Evolutionary conservation across 1,140 invertebrate species (phyloP).

Genomic region (Zaprionus kolodkinae): DNA sequence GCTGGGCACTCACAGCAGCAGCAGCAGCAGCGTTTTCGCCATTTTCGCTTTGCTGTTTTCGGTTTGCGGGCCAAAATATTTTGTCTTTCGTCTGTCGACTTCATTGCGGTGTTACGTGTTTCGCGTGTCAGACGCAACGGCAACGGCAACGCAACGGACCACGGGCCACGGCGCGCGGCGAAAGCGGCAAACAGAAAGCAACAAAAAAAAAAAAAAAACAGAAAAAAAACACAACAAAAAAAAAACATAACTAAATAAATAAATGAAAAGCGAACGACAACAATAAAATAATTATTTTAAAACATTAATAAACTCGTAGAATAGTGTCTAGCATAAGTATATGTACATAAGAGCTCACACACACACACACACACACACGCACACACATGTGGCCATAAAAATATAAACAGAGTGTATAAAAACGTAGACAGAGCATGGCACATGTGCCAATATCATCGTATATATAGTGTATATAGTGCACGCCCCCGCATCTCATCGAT

Average conservation of each 20-base stretch:
- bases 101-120: conserved; percentile 85
- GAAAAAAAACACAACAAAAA: conserved; percentile 46
- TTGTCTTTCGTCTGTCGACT: conserved; percentile 60
- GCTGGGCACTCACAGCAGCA: conserved; percentile 20
- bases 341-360: not conserved
- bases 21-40: conserved; percentile 36
- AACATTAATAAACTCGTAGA: conserved; percentile 36
- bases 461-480: not conserved
- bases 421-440: conserved; percentile 3
- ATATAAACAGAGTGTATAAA: conserved; percentile 11
- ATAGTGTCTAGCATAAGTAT: conserved; percentile 36
- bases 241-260: conserved; percentile 37
- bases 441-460: conserved; percentile 6
- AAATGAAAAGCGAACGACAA: conserved; percentile 17
- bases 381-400: conserved; percentile 6
- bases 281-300: conserved; percentile 35
- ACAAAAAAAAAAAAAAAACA: conserved; percentile 51
- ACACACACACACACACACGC: conserved; percentile 6
- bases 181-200: conserved; percentile 59
- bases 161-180: conserved; percentile 58
- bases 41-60: conserved; percentile 61
- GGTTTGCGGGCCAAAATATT: conserved; percentile 56
- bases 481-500: conserved; percentile 1
- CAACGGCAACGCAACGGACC: conserved; percentile 20
- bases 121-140: conserved; percentile 83